Conservation (phyloP, 2,113 vertebrate genomes). For the Antigone vipio region DNA sequence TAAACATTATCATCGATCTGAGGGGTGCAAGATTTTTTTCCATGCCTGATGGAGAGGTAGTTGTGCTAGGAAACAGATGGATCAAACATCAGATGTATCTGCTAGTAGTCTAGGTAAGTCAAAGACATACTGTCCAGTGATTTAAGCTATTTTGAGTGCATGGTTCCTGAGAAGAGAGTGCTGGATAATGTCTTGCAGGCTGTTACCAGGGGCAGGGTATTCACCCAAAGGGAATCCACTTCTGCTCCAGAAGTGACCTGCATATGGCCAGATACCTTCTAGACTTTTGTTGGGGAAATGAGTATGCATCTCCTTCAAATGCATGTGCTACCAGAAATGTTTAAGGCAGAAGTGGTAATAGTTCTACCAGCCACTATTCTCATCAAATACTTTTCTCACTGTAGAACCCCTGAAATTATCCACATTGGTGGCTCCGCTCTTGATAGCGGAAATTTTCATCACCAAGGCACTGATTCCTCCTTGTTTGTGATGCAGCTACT, state of each 20-base stretch:
- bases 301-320: neutral
- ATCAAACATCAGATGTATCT: neutral
- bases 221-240: neutral
- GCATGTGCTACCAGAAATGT: neutral
- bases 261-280: neutral
- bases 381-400: neutral
- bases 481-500: neutral
- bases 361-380: neutral
- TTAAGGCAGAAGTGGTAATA: neutral
- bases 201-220: neutral
- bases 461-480: neutral
- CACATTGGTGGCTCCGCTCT: neutral
- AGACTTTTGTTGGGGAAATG: neutral
- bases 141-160: neutral
- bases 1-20: neutral
- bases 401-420: neutral
- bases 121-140: neutral
- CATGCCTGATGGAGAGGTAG: neutral
- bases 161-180: neutral
- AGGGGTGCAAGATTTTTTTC: neutral
- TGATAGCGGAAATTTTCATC: neutral
- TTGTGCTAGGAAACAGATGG: neutral
- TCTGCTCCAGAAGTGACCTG: neutral
- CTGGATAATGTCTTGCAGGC: neutral
- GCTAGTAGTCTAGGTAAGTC: neutral